Conservation (phyloP, 2,113 vertebrate genomes). For the Microtus ochrogaster region DNA sequence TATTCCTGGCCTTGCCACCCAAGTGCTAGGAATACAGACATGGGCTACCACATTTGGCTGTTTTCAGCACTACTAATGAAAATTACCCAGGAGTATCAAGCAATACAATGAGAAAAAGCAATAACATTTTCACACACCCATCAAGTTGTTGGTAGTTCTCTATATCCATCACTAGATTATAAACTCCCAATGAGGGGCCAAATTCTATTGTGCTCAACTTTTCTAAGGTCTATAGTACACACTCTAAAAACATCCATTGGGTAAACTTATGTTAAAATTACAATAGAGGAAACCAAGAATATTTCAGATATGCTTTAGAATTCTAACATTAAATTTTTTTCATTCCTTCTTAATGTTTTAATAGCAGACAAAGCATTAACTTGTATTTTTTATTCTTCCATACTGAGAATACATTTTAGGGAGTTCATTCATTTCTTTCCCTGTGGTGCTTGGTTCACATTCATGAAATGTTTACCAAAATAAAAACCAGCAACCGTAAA, state of each 20-base stretch:
- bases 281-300: neutral
- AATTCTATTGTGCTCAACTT: neutral
- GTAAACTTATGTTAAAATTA: constrained; percentile 38
- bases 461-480: neutral
- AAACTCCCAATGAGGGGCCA: neutral
- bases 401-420: constrained; percentile 36
- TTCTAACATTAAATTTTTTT: constrained; percentile 18
- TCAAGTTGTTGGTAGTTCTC: neutral
- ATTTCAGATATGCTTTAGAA: constrained; percentile 25
- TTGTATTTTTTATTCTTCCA: neutral
- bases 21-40: neutral
- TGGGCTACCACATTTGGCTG: neutral
- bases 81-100: neutral
- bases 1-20: no score
- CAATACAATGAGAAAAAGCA: constrained; percentile 6
- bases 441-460: neutral
- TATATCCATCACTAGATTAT: neutral
- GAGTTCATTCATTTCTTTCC: neutral
- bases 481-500: neutral
- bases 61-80: neutral
- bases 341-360: constrained; percentile 29
- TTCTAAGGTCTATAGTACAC: neutral
- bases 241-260: constrained; percentile 37
- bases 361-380: neutral
- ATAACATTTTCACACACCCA: neutral